These are phyloP conservation scores for Enteromius thamalakanensis DNA, from an alignment of 2,797 vertebrate species.

Conservation along the genomic window DNA sequence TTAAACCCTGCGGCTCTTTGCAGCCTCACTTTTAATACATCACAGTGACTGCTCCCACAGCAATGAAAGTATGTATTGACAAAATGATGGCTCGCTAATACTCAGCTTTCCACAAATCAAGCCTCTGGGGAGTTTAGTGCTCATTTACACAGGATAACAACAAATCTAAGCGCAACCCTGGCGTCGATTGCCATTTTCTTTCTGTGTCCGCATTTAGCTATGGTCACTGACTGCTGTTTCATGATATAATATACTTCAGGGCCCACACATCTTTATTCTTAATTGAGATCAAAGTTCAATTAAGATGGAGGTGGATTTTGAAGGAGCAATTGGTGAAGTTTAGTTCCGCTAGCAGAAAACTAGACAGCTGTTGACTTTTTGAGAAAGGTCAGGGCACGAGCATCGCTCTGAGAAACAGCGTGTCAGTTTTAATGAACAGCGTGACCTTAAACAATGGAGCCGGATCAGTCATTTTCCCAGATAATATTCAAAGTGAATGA, in stretches of 20 bases:
- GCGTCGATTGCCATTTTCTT: conserved; percentile 3
- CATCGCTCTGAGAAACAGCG: conserved; percentile 70
- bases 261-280: conserved; percentile 39
- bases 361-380: conserved; percentile 71
- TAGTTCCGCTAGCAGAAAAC: conserved; percentile 59
- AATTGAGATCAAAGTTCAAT: conserved; percentile 72
- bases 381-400: conserved; percentile 74
- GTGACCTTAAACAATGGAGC: conserved; percentile 79
- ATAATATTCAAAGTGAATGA: conserved; percentile 67
- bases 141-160: conserved; percentile 24
- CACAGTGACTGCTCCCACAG: conserved; percentile 48
- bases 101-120: conserved; percentile 57
- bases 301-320: conserved; percentile 55
- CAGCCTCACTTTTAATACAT: conserved; percentile 45
- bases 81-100: conserved; percentile 54
- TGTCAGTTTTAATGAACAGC: conserved; percentile 79
- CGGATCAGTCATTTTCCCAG: conserved; percentile 67
- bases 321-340: conserved; percentile 66
- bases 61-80: conserved; percentile 49
- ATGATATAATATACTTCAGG: conserved; percentile 7
- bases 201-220: not conserved
- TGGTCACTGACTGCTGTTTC: not conserved
- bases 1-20: conserved; percentile 48
- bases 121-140: conserved; percentile 34
- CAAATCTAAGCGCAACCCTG: not conserved